Percentiles rank a stretch among this genome's conserved stretches.
Evolutionary conservation across 2,797 vertebrate genomes (phyloP).

Genomic region (Enteromius mattozi): DNA sequence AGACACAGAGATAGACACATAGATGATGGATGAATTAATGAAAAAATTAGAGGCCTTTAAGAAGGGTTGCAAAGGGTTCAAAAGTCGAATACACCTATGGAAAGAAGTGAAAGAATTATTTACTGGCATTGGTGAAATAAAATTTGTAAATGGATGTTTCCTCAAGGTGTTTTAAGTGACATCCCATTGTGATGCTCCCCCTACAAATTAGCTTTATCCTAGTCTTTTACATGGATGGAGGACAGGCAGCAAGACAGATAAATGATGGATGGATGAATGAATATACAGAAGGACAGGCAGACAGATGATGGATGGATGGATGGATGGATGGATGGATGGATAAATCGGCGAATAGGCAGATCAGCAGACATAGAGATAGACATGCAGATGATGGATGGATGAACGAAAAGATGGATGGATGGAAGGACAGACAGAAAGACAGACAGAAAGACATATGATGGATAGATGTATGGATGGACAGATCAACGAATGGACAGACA

Average conservation of each 20-base stretch:
- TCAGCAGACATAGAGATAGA: not conserved
- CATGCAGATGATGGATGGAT: not conserved
- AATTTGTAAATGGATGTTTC: not conserved
- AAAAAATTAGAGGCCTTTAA: not conserved
- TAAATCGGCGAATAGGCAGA: rapidly evolving
- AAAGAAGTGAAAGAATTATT: not conserved
- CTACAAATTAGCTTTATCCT: not conserved
- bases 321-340: not conserved
- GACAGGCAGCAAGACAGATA: not conserved
- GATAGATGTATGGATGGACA: not conserved
- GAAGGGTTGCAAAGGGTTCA: not conserved
- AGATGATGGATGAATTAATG: no score
- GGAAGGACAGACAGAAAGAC: not conserved
- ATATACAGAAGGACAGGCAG: not conserved
- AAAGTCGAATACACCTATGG: not conserved
- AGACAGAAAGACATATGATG: not conserved
- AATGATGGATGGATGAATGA: not conserved
- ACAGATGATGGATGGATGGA: not conserved
- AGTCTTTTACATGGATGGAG: not conserved
- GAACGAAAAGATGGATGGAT: not conserved
- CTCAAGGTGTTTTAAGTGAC: not conserved
- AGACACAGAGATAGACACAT: not conserved
- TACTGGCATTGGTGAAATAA: not conserved
- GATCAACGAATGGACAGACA: not conserved
- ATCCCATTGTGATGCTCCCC: not conserved